Base-by-base conservation (phyloP, 2,113 vertebrate genomes). In the Larimichthys crocea region DNA sequence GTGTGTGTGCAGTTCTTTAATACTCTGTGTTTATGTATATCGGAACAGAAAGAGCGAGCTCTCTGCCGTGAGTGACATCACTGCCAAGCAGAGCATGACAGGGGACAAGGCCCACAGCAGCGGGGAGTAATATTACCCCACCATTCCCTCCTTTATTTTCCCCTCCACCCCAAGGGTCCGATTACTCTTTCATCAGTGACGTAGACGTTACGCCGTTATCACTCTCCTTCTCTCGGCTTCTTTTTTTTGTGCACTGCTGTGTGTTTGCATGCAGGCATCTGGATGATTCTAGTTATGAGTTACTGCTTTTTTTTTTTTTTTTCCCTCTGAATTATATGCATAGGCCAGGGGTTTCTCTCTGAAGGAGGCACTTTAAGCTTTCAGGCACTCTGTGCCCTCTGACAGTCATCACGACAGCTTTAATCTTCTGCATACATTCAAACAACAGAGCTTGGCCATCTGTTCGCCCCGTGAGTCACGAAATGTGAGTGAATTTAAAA, bases 71-170 rank as follows among this genome's bases (percentile, higher is more conserved):
- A 85, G 86, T 89, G 89, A 93, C 90, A 92, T 91, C 90, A 91
- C 85, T 70, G 74, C 52, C 70, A 74, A 80, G 68, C 42, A 82
- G 60, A 79, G 79, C 84, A 69, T 85, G 86, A 84, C 89, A 82
- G 76, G 73, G 68, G 8, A 55, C 63, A 53, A 74, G 81, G 79
- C n/a, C 85, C 87, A 82, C 81, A 63, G 84, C 79, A 79, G 82
- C 60, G 56, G 46, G 80, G 83, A 67, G 86, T 91, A 88, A 81
- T 83, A 79, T 89, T 85, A 92, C 69, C 83, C 84, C 31, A 14
- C 40, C 70, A 66, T 76, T 74, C 60, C 14, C 61, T 88, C 48
- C 86, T 92, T 91, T 92, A 93, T 93, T 92, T 87, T 91, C 80
- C 84, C 57, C 74, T 44, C 71, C 11, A 11, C 84, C 90, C 78